Evolutionary conservation across 1,140 invertebrate species (phyloP), one percentile per base, ranked within the genome.

Genomic region (Scaptomyza hsui): DNA sequence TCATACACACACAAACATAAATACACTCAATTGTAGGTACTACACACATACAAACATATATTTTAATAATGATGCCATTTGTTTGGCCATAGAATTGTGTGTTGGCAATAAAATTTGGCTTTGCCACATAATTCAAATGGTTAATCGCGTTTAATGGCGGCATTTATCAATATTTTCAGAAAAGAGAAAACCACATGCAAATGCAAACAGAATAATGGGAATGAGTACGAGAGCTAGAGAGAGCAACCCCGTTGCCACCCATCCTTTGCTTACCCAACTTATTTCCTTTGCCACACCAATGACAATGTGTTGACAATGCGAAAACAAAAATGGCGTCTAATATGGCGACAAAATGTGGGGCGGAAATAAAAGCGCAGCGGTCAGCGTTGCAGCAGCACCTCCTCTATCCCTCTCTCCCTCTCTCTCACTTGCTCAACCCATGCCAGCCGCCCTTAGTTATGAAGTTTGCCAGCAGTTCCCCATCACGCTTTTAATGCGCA

Each of bases 101-200:
- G 80, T 69, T 75, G 80, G 82, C 82, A 82, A 88, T 88, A 88
- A 88, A 88, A 88, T 88, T 88, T 89, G 82, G 78, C 83, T 88
- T 88, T 88, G 83, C 74, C 75, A 89, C 83, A 88, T 88, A 88
- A 88, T 88, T 88, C 82, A 88, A 89, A 89, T 82, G 68, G 82
- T 88, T 88, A 88, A 88, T 88, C 83, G 83, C 83, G 83, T 88
- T 88, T 88, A 88, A 88, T 88, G 82, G 78, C 74, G 81, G 81
- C 81, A 86, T 86, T 86, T 86, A 86, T 86, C 82, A 88, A 88
- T 86, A 88, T 86, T 86, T 86, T 62, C 9, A 39, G 26, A 48
- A 41, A 18, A 64, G 56, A 69, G 62, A 62, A 29, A 70, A 64
- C 47, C 57, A 45, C 61, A 75, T 85, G 77, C 78, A 80, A 77